Percentiles rank a stretch among this genome's conserved stretches.
Conservation (phyloP, 1,140 invertebrate species). For the Bicyclus anynana region DNA sequence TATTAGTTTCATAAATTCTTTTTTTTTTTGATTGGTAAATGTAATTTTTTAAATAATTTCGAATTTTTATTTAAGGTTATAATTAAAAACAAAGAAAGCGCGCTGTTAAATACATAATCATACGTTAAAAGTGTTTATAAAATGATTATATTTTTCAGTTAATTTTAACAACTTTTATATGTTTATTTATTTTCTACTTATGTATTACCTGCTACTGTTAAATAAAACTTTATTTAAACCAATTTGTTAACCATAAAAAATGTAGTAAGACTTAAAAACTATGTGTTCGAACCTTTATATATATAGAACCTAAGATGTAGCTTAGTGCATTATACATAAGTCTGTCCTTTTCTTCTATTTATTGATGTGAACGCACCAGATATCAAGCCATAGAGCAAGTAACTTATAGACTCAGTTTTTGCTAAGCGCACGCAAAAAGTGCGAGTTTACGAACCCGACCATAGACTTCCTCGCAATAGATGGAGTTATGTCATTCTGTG, state of each 20-base stretch:
- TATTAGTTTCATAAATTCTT: no score
- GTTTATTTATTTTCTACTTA: no score
- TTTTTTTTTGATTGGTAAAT: no score
- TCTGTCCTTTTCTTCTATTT: conserved; percentile 31
- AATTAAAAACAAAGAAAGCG: no score
- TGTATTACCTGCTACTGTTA: no score
- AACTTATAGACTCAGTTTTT: conserved; percentile 22
- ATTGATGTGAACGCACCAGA: conserved; percentile 31
- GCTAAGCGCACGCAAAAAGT: conserved; percentile 16
- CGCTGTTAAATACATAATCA: no score
- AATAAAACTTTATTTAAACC: neutral
- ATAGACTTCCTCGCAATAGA: conserved; percentile 8
- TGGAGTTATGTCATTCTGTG: conserved; percentile 22
- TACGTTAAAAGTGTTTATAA: no score
- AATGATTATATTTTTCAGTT: no score
- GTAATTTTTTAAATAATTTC: no score
- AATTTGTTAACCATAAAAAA: neutral
- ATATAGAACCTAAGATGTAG: conserved; percentile 3
- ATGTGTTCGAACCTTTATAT: neutral
- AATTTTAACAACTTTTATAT: no score
- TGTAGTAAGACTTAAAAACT: neutral
- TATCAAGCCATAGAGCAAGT: conserved; percentile 22
- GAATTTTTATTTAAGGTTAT: no score
- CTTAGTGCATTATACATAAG: conserved; percentile 33
- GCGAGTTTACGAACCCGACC: conserved; percentile 11